A percentile compares a stretch with the other conserved stretches of the same genome.
Evolutionary conservation across 2,797 vertebrate species (phyloP).

Genomic region (Poliocrania exsul): DNA sequence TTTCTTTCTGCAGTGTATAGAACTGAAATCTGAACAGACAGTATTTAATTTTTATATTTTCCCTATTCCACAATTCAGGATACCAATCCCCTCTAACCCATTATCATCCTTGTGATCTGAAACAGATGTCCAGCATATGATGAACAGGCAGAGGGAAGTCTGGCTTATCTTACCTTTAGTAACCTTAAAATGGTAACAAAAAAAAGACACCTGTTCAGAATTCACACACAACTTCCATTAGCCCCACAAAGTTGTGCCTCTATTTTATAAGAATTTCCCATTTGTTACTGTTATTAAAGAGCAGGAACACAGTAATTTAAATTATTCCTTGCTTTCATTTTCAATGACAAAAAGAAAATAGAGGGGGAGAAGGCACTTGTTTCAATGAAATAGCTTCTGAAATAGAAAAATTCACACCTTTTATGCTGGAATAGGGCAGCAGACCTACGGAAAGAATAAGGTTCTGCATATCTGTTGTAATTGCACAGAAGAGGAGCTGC

Average conservation of each 20-base stretch:
- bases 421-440: background rate
- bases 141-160: background rate
- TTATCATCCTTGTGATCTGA: background rate
- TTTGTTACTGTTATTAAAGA: conserved; percentile 17
- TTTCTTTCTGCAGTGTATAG: background rate
- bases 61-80: background rate
- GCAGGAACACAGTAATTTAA: background rate
- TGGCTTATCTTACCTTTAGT: background rate
- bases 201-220: background rate
- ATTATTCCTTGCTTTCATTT: conserved; percentile 25
- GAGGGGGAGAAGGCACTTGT: background rate
- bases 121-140: background rate
- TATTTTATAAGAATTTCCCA: background rate
- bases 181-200: background rate
- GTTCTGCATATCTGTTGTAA: background rate
- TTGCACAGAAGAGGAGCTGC: background rate
- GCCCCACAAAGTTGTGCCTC: background rate
- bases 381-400: conserved; percentile 17
- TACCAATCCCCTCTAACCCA: background rate
- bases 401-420: background rate
- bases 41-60: background rate
- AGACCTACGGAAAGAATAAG: background rate
- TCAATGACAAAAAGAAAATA: background rate
- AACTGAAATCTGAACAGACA: background rate
- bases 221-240: background rate